Percentiles rank a stretch among this genome's conserved stretches.
phyloP scores from a whole-genome alignment of 92 coral and sea anemone species.

The Bergia sp. region DNA sequence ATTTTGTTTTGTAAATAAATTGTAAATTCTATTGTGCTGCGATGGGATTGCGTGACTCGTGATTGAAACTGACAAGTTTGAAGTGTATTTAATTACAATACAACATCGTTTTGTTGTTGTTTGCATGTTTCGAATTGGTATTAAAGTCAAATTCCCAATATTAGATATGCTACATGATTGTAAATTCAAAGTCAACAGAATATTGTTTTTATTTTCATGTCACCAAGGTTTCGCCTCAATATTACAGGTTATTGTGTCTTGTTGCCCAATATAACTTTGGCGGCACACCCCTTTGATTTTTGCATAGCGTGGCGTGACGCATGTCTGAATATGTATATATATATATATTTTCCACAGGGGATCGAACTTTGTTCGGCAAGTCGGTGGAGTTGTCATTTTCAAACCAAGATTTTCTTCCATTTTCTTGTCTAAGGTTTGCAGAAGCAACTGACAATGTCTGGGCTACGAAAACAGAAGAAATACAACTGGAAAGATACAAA shows the following conservation, averaged over 20 bases:
- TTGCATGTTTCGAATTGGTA: neutral
- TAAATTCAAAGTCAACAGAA: neutral
- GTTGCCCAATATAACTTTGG: neutral
- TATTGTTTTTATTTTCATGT: neutral
- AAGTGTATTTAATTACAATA: too few species aligned
- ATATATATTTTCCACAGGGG: neutral
- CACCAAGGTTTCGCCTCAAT: neutral
- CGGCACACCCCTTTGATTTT: neutral
- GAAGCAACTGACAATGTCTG: slow-evolving; percentile 65
- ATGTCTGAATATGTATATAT: neutral
- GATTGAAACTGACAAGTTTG: too few species aligned
- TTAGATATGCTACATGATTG: neutral
- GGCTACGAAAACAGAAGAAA: slow-evolving; percentile 80
- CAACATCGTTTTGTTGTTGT: neutral
- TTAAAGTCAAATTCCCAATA: neutral
- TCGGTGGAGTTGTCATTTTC: neutral
- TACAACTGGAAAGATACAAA: slow-evolving; percentile 91
- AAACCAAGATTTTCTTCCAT: neutral
- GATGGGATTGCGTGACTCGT: too few species aligned
- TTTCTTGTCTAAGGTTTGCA: neutral
- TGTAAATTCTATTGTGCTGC: too few species aligned
- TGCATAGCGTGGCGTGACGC: neutral
- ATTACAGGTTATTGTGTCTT: neutral
- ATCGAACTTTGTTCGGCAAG: neutral
- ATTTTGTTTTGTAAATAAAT: too few species aligned